Evolutionary conservation across 2,888 invertebrate genomes (phyloP), one percentile per base, ranked within the genome.

Genomic region (Octonoba sinensis): DNA sequence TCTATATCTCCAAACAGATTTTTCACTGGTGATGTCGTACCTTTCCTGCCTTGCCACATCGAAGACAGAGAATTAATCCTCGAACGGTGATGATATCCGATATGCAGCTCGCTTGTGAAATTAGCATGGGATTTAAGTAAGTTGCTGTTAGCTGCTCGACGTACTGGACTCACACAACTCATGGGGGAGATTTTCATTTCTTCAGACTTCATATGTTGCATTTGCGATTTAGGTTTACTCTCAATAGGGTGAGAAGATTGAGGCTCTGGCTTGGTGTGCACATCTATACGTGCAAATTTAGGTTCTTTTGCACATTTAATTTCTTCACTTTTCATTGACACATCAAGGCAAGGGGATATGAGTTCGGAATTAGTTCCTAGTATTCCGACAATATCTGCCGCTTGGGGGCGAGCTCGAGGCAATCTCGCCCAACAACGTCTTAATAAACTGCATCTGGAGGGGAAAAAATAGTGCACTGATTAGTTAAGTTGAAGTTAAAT

Each of bases 371-470:
- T 92, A 86, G 92, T 93, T 3, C 93, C 93, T 82, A 96, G 91
- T 87, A 93, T 93, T 83, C 95, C 95, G 1, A 94, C 93, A 79
- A 96, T 93, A 88, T 93, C 94, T 0, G 92, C 91, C 0, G 95
- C 94, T 1, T 92, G 91, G 3, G 95, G 95, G 22, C 96, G 92
- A 86, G 91, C 91, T 83, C 91, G 91, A 46, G 92, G 89, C 73
- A 93, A 93, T 81, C 90, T 90, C 84, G 91, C 91, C 95, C 96
- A 96, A 88, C 96, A 96, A 44, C 93, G 92, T 86, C 92, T 92
- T 86, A 96, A 91, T 74, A 96, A 89, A 60, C 91, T 91, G 87
- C 93, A 93, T 85, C 72, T 83, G 20, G 47, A 70, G 62, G 57
- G 54, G 8, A 22, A 47, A 6, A 36, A 36, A 36, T n/a, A n/a